Evolutionary conservation across 53 echinoderm and acorn worm genomes (phyloP).

Genomic region (Astropecten irregularis): DNA sequence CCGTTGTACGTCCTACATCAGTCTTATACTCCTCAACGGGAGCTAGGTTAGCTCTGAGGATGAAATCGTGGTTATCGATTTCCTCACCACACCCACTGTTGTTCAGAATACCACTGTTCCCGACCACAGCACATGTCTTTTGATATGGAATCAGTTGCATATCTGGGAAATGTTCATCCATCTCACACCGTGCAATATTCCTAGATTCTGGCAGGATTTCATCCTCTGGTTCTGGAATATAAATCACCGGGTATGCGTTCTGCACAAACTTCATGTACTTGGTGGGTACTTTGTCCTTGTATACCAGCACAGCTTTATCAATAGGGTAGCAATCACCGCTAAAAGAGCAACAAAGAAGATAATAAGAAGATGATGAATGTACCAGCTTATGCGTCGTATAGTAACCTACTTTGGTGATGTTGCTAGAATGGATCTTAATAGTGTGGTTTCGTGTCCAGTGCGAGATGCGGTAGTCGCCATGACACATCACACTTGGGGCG

Average conservation of each 20-base stretch:
- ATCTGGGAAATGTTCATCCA: slow-evolving; percentile 68
- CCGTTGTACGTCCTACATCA: slow-evolving; percentile 72
- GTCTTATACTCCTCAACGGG: slow-evolving; percentile 58
- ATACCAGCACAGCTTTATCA: slow-evolving; percentile 67
- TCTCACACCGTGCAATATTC: slow-evolving; percentile 51
- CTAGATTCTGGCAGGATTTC: slow-evolving; percentile 31
- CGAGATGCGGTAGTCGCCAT: too few species aligned
- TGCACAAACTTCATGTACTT: slow-evolving; percentile 76
- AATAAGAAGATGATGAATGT: not conserved
- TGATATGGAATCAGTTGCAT: slow-evolving; percentile 54
- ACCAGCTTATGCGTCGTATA: not conserved
- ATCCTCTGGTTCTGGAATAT: slow-evolving; percentile 32
- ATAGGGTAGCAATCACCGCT: slow-evolving; percentile 51
- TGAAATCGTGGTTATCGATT: slow-evolving; percentile 73
- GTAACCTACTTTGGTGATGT: too few species aligned
- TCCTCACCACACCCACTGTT: slow-evolving; percentile 60
- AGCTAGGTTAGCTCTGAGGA: slow-evolving; percentile 73
- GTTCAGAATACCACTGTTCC: slow-evolving; percentile 75
- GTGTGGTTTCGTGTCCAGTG: too few species aligned
- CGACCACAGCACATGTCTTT: slow-evolving; percentile 71
- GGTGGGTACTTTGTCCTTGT: slow-evolving; percentile 54
- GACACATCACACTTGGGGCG: too few species aligned
- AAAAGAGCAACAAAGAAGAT: not conserved
- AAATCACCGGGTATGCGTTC: slow-evolving; percentile 64
- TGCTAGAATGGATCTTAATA: too few species aligned